phyloP scores from a whole-genome alignment of 2,113 vertebrate species.

The Marmota monax region DNA sequence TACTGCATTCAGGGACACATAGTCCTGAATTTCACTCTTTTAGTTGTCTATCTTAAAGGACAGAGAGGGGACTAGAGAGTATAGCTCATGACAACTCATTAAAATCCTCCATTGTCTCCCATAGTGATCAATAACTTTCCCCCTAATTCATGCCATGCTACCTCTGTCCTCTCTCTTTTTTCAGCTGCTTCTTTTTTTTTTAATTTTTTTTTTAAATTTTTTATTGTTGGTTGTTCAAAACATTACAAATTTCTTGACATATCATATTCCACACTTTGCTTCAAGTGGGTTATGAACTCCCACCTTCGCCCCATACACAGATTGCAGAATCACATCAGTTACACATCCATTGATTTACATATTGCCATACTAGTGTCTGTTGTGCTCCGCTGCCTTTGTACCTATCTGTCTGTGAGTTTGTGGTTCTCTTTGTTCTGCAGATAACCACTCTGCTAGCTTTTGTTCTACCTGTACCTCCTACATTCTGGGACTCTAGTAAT shows the following conservation, averaged over 20 bases:
- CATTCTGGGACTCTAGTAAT: not conserved
- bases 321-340: too few species aligned
- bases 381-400: too few species aligned
- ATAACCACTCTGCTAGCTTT: not conserved
- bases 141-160: not conserved
- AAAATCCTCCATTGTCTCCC: not conserved
- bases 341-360: too few species aligned
- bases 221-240: too few species aligned
- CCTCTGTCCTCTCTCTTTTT: not conserved
- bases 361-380: too few species aligned
- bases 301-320: too few species aligned
- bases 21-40: not conserved
- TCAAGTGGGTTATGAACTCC: too few species aligned
- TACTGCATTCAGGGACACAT: not conserved
- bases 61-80: not conserved
- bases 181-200: not conserved
- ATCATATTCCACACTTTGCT: too few species aligned
- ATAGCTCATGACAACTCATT: not conserved
- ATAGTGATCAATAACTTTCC: not conserved
- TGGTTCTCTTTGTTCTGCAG: not conserved
- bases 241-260: too few species aligned
- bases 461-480: not conserved
- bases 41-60: not conserved
- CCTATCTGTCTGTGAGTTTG: not conserved
- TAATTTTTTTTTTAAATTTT: too few species aligned